Percentiles rank a stretch among this genome's conserved stretches.
Conservation (phyloP, 2,888 invertebrate genomes). For the Plemyria rubiginata region DNA sequence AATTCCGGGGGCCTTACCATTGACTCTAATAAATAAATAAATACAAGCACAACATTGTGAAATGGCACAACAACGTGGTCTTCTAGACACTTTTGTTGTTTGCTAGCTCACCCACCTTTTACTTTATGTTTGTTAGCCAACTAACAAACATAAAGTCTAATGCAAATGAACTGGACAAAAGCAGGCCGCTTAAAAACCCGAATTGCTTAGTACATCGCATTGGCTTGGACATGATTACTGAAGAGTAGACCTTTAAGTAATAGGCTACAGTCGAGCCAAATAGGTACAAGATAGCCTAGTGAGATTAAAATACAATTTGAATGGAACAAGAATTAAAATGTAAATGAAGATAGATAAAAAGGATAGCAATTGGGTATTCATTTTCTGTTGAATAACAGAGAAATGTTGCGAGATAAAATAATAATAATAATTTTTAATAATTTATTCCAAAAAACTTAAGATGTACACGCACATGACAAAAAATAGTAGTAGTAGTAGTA, state of each 20-base stretch:
- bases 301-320: conserved; percentile 35
- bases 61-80: too few relatives aligned
- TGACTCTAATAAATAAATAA: too few relatives aligned
- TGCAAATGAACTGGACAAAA: not conserved
- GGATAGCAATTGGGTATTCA: conserved; percentile 11
- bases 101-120: too few relatives aligned
- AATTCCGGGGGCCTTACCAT: too few relatives aligned
- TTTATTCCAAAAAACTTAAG: too few relatives aligned
- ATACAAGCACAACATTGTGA: too few relatives aligned
- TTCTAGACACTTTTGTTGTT: too few relatives aligned
- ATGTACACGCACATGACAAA: too few relatives aligned
- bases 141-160: too few relatives aligned
- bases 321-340: conserved; percentile 31
- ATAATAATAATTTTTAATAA: too few relatives aligned
- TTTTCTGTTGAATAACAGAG: conserved; percentile 4
- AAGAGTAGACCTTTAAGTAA: conserved; percentile 25
- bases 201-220: not conserved
- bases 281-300: conserved; percentile 29
- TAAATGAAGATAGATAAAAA: conserved; percentile 22
- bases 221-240: conserved; percentile 23
- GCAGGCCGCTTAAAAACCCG: not conserved
- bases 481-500: too few relatives aligned
- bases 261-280: conserved; percentile 27
- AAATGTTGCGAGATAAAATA: conserved; percentile 2
- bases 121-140: too few relatives aligned